Evolutionary conservation across 2,797 vertebrate genomes (phyloP).

Genomic region (Pangasius krempfi): DNA sequence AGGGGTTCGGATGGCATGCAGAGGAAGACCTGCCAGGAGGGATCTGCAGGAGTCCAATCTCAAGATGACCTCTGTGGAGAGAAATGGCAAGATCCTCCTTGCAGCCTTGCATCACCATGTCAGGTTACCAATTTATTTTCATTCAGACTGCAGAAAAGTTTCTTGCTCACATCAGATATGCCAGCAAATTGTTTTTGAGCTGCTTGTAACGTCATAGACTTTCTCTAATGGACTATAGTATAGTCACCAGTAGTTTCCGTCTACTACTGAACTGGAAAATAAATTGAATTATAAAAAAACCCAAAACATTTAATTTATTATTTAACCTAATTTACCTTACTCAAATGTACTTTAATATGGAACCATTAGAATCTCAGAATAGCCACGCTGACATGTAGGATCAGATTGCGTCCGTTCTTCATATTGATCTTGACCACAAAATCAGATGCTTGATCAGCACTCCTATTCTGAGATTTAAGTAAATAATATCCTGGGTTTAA

Average conservation of each 20-base stretch:
- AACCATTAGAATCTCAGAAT: slow-evolving; percentile 20
- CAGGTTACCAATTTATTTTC: not conserved
- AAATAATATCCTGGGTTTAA: slow-evolving; percentile 35
- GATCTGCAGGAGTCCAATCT: not conserved
- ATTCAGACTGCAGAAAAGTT: not conserved
- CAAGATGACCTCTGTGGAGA: not conserved
- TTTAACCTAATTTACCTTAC: slow-evolving; percentile 27
- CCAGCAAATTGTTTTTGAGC: not conserved
- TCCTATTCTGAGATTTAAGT: slow-evolving; percentile 30
- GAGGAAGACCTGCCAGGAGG: not conserved
- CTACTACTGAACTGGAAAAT: slow-evolving; percentile 10
- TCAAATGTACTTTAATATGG: slow-evolving; percentile 1
- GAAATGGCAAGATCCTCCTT: not conserved
- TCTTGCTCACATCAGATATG: not conserved
- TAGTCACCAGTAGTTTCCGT: not conserved
- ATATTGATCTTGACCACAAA: slow-evolving; percentile 11
- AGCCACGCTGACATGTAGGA: not conserved
- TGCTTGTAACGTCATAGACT: slow-evolving; percentile 3
- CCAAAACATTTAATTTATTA: slow-evolving; percentile 1
- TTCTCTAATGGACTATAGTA: slow-evolving; percentile 2
- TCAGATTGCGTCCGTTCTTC: slow-evolving; percentile 19
- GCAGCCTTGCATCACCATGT: not conserved
- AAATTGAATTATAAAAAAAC: not conserved
- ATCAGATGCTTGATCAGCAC: slow-evolving; percentile 35
- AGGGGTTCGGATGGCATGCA: not conserved